A percentile compares a stretch with the other conserved stretches of the same genome.
Conservation (phyloP, 2,113 vertebrate genomes). For the Oophaga pumilio region DNA sequence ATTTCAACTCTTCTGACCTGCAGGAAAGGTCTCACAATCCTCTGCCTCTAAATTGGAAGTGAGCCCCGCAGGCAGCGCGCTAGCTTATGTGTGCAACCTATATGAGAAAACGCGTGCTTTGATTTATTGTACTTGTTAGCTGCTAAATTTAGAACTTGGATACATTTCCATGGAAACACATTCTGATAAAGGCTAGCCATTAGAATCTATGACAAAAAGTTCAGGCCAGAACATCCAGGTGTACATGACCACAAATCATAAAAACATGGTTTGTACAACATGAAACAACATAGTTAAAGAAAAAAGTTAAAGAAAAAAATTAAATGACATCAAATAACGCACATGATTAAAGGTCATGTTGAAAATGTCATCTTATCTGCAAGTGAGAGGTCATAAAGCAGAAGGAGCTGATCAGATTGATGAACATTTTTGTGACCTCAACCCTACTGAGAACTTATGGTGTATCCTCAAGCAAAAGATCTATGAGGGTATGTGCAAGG, state of each 20-base stretch:
- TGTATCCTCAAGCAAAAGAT: no score
- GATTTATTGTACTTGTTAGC: conserved; percentile 24
- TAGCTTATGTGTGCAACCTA: conserved; percentile 15
- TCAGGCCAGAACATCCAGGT: neutral
- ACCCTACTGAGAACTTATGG: no score
- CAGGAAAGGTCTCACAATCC: neutral
- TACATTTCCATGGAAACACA: conserved; percentile 20
- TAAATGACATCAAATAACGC: no score
- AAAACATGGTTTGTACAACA: neutral
- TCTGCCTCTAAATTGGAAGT: conserved; percentile 12
- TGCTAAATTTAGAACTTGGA: conserved; percentile 34
- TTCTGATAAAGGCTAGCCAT: neutral
- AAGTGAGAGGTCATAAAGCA: no score
- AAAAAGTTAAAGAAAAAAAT: neutral
- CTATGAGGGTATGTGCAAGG: no score
- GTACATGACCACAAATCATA: conserved; percentile 29
- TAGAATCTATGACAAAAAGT: conserved; percentile 15
- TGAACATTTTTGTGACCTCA: no score
- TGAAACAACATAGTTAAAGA: no score
- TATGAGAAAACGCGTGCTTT: conserved; percentile 23
- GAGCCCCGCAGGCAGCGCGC: neutral
- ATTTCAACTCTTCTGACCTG: neutral
- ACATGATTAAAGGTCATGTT: no score
- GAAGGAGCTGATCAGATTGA: no score
- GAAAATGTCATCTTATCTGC: no score